These are phyloP conservation scores for Colaptes auratus DNA, from an alignment of 2,113 vertebrate species.

Conservation along the genomic window DNA sequence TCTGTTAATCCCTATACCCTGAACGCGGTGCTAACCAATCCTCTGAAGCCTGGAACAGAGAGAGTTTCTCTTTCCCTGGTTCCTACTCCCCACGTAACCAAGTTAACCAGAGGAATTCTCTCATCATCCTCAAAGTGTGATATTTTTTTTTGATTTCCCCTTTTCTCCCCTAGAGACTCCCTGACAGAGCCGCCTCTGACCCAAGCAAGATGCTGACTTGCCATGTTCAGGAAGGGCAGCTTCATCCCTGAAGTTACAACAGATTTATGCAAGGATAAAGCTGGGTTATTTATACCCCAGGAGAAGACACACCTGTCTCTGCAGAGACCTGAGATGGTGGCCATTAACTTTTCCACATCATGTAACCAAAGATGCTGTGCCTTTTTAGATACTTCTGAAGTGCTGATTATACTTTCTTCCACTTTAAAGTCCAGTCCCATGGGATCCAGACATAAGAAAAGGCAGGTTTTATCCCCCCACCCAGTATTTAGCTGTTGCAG, in stretches of 20 bases:
- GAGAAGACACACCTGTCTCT: neutral
- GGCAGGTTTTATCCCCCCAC: neutral
- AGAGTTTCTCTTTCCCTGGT: neutral
- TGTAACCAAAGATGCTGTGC: neutral
- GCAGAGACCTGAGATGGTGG: neutral
- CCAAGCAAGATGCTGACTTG: neutral
- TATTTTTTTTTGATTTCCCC: neutral
- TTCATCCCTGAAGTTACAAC: neutral
- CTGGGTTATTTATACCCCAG: neutral
- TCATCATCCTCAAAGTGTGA: neutral
- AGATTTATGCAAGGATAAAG: neutral
- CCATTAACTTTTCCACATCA: constrained; percentile 12
- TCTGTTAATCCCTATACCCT: neutral
- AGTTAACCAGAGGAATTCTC: neutral
- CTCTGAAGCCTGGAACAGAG: neutral
- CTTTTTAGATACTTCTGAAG: neutral
- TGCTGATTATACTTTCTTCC: neutral
- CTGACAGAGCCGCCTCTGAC: neutral
- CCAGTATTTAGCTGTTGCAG: neutral
- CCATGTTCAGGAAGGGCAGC: neutral
- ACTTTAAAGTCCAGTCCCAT: neutral
- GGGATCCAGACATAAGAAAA: neutral
- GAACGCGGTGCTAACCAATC: neutral
- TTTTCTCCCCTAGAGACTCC: neutral
- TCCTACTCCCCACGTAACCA: neutral